phyloP scores from a whole-genome alignment of 2,797 vertebrate species.

The Coluber constrictor region DNA sequence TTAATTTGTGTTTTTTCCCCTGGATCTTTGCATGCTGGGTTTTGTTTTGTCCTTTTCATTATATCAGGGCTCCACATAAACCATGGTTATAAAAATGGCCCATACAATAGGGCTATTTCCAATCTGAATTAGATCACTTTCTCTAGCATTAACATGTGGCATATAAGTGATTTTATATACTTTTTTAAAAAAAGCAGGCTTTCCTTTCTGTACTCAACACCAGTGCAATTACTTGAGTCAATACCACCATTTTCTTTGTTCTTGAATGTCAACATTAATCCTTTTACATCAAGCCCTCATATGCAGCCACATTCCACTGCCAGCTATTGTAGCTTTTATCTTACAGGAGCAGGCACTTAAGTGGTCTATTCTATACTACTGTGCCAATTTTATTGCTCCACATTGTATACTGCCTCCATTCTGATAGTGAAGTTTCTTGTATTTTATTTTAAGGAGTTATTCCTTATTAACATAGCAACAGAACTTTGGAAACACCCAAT shows the following conservation, averaged over 20 bases:
- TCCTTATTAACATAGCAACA: neutral
- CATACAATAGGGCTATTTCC: neutral
- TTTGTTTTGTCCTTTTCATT: neutral
- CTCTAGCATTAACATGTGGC: neutral
- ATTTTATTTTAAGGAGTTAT: neutral
- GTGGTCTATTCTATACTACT: neutral
- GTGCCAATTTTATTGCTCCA: neutral
- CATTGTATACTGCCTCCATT: neutral
- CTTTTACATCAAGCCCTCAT: neutral
- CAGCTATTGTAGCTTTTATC: neutral
- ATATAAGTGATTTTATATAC: neutral
- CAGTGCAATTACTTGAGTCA: neutral
- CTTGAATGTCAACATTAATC: neutral
- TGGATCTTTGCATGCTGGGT: neutral
- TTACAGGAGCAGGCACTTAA: neutral
- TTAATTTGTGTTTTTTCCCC: neutral
- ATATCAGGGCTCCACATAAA: neutral
- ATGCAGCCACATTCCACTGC: neutral
- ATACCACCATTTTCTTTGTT: neutral
- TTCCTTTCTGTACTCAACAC: neutral
- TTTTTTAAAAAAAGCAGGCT: neutral
- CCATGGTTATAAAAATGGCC: neutral
- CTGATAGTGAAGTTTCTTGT: too few relatives aligned
- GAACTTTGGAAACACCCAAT: neutral
- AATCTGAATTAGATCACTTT: neutral